Percentiles rank a stretch among this genome's conserved stretches.
Evolutionary conservation across 2,797 vertebrate genomes (phyloP).

Genomic region (Liasis olivaceus): DNA sequence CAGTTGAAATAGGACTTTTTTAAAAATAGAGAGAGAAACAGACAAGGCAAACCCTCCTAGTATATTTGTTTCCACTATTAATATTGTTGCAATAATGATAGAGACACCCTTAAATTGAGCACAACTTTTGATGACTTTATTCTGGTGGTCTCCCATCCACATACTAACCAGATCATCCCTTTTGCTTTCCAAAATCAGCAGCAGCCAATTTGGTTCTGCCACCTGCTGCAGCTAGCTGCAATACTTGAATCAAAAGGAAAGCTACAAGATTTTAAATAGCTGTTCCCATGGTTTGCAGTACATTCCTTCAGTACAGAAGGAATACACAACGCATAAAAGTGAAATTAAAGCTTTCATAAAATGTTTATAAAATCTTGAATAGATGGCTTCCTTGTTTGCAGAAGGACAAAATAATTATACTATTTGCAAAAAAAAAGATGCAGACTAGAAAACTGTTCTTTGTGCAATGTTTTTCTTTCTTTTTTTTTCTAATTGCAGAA

Average conservation of each 20-base stretch:
- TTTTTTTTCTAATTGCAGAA: neutral
- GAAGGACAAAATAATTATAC: conserved; percentile 59
- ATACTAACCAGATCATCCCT: neutral
- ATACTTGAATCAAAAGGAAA: neutral
- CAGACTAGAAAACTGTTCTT: conserved; percentile 42
- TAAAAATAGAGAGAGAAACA: neutral
- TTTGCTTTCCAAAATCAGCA: neutral
- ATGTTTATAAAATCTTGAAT: conserved; percentile 53
- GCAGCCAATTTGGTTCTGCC: neutral
- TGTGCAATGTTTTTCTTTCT: conserved; percentile 18
- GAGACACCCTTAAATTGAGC: too few relatives aligned
- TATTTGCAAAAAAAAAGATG: conserved; percentile 52
- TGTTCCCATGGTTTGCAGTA: conserved; percentile 15
- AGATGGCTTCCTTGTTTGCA: conserved; percentile 47
- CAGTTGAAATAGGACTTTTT: neutral
- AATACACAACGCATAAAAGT: conserved; percentile 44
- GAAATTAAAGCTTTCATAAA: conserved; percentile 55
- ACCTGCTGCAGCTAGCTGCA: neutral
- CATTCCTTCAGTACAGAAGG: conserved; percentile 18
- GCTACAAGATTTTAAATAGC: neutral
- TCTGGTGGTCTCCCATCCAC: neutral
- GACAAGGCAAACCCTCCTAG: neutral
- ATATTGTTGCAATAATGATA: neutral
- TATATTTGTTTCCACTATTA: neutral
- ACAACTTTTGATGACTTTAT: too few relatives aligned